Conservation (phyloP, 2,888 invertebrate genomes). For the Steromphala cineraria region DNA sequence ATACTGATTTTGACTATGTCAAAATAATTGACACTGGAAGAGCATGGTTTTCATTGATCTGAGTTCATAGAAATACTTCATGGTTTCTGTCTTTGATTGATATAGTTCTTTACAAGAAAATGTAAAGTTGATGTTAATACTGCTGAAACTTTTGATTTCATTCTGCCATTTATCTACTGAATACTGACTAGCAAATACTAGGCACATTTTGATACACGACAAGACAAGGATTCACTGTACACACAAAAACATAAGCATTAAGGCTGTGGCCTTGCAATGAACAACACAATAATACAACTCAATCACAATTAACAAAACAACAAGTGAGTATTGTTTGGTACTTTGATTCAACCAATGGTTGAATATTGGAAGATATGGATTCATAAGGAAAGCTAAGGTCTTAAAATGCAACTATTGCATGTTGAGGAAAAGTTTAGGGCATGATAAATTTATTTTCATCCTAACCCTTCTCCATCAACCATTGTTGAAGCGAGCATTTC, state of each 20-base stretch:
- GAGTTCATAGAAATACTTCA: too few relatives aligned
- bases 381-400: not conserved
- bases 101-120: too few relatives aligned
- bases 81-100: too few relatives aligned
- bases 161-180: not conserved
- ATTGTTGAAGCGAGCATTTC: not conserved
- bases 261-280: not conserved
- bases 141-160: not conserved
- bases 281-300: not conserved
- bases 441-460: too few relatives aligned
- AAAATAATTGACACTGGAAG: too few relatives aligned
- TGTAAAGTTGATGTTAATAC: too few relatives aligned
- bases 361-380: constrained; percentile 6
- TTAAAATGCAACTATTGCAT: too few relatives aligned
- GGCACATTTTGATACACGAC: not conserved
- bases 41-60: too few relatives aligned
- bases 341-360: not conserved
- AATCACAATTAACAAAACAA: not conserved
- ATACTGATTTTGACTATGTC: too few relatives aligned
- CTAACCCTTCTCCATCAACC: not conserved
- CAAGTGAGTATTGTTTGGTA: constrained; percentile 12
- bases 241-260: not conserved
- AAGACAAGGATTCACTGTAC: not conserved
- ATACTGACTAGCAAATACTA: not conserved
- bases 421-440: too few relatives aligned